Evolutionary conservation across 2,797 vertebrate species (phyloP).

Genomic region (Acestrorhynchus altus): DNA sequence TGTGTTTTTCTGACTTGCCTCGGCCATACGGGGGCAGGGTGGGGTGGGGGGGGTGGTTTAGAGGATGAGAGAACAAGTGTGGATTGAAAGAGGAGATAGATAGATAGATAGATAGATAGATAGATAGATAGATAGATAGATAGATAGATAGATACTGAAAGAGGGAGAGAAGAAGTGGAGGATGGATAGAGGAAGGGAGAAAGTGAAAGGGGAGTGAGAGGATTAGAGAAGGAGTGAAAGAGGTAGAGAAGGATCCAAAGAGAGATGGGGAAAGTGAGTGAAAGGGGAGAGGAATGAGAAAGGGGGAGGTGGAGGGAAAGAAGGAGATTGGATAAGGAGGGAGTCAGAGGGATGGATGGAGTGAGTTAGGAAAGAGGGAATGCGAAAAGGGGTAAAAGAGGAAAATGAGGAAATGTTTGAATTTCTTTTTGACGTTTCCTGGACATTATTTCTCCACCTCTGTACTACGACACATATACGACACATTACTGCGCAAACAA

Average conservation of each 20-base stretch:
- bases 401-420: too few relatives aligned
- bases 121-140: neutral
- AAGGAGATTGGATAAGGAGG: neutral
- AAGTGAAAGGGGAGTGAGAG: neutral
- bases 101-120: neutral
- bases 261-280: neutral
- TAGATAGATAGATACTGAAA: neutral
- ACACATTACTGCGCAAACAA: too few relatives aligned
- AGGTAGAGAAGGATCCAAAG: too few relatives aligned
- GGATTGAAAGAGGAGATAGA: neutral
- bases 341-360: slow-evolving; percentile 29
- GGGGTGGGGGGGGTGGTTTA: neutral
- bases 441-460: too few relatives aligned
- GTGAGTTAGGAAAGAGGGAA: neutral
- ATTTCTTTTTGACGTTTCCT: too few relatives aligned
- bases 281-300: neutral
- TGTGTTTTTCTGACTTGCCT: slow-evolving; percentile 67
- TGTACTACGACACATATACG: too few relatives aligned
- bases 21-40: slow-evolving; percentile 62
- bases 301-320: neutral
- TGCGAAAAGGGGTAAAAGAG: neutral
- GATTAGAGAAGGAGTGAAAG: too few relatives aligned
- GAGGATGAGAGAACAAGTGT: too few relatives aligned
- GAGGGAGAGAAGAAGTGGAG: too few relatives aligned
- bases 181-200: neutral